A percentile compares a stretch with the other conserved stretches of the same genome.
Conservation (phyloP, 2,888 invertebrate genomes). For the Athrips mouffetella region DNA sequence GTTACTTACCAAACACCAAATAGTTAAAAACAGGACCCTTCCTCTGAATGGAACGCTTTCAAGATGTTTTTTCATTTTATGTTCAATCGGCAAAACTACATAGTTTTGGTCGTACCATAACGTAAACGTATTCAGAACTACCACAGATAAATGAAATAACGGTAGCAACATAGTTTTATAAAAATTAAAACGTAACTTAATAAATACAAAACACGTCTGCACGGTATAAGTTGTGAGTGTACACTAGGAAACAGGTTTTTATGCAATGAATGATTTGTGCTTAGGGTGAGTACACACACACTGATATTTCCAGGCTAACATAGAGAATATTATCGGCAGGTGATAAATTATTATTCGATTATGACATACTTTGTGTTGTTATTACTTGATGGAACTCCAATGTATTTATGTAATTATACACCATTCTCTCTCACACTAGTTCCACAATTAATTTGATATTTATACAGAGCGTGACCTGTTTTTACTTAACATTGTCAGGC, state of each 20-base stretch:
- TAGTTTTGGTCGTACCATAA: conserved; percentile 17
- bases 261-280: not conserved
- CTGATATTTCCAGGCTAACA: too few species aligned
- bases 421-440: too few species aligned
- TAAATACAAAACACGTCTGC: not conserved
- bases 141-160: conserved; percentile 16
- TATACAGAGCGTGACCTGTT: too few species aligned
- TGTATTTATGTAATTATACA: too few species aligned
- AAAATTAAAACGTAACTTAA: not conserved
- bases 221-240: not conserved
- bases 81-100: conserved; percentile 12
- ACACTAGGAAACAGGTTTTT: not conserved
- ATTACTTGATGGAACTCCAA: too few species aligned
- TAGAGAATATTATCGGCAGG: too few species aligned
- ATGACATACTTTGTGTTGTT: too few species aligned
- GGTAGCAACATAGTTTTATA: conserved; percentile 10
- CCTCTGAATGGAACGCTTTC: conserved; percentile 11
- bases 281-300: not conserved
- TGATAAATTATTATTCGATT: not conserved
- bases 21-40: conserved; percentile 15
- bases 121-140: conserved; percentile 7
- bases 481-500: too few species aligned
- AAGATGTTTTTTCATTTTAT: conserved; percentile 1
- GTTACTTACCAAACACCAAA: conserved; percentile 20
- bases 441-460: too few species aligned